A percentile compares a stretch with the other conserved stretches of the same genome.
Evolutionary conservation across 2,888 invertebrate species (phyloP).

Genomic region (Acanthosepion pharaonis): DNA sequence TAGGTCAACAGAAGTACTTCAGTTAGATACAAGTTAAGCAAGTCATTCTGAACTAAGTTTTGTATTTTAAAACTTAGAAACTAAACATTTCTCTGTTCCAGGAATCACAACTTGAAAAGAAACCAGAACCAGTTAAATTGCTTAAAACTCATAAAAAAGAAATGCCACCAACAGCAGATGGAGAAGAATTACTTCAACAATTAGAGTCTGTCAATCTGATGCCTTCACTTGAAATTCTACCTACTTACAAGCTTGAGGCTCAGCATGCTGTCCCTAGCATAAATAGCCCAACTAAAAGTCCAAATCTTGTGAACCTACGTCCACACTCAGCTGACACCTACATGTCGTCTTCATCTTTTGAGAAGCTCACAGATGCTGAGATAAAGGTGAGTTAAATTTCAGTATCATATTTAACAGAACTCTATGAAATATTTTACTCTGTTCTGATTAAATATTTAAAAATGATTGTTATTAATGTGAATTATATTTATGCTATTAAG

Average conservation of each 20-base stretch:
- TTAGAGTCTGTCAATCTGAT: background rate
- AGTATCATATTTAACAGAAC: background rate
- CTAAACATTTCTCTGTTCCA: background rate
- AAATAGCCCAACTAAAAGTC: background rate
- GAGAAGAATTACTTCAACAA: background rate
- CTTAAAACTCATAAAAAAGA: background rate
- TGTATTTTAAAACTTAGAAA: background rate
- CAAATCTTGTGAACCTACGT: background rate
- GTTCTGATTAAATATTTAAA: too few relatives aligned
- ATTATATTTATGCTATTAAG: too few relatives aligned
- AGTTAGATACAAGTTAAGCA: too few relatives aligned
- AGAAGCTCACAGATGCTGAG: background rate
- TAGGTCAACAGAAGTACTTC: too few relatives aligned
- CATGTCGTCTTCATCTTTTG: background rate
- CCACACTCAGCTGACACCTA: background rate
- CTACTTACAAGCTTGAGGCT: background rate
- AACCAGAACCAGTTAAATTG: background rate
- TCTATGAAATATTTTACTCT: too few relatives aligned
- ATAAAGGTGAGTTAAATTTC: background rate
- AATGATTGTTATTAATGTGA: too few relatives aligned
- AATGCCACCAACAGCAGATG: background rate
- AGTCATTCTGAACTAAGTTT: too few relatives aligned
- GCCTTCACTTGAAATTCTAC: background rate
- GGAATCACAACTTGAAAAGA: background rate
- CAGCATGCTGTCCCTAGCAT: background rate